Evolutionary conservation across 2,888 invertebrate genomes (phyloP).

Genomic region (Melieria crassipennis): DNA sequence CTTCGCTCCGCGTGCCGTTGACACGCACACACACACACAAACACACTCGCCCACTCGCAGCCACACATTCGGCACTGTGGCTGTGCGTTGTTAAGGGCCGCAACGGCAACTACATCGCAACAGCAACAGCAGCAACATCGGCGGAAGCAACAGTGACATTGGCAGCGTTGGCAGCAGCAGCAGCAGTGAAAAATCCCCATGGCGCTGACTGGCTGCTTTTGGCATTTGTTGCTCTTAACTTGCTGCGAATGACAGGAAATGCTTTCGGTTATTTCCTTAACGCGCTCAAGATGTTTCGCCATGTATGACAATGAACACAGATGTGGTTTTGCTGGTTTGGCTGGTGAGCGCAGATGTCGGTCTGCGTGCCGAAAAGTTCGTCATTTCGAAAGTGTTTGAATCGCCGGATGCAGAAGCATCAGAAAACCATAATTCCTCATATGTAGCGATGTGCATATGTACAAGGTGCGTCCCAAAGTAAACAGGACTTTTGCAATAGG

Average conservation of each 20-base stretch:
- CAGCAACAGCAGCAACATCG: not conserved
- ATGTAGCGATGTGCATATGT: no score
- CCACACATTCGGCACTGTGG: no score
- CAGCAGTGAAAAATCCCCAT: not conserved
- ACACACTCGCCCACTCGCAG: not conserved
- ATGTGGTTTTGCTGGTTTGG: not conserved
- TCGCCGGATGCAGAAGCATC: not conserved
- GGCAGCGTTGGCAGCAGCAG: not conserved
- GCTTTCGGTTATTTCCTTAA: slow-evolving; percentile 14
- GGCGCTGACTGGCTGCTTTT: slow-evolving; percentile 17
- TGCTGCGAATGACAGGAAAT: slow-evolving; percentile 29
- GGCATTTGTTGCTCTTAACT: slow-evolving; percentile 33
- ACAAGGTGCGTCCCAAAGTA: no score
- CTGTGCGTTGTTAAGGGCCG: no score
- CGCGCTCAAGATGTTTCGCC: not conserved
- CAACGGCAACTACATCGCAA: slow-evolving; percentile 1
- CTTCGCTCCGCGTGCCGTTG: no score
- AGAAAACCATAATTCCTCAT: no score
- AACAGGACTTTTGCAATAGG: no score
- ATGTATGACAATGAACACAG: not conserved
- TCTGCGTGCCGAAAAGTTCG: not conserved
- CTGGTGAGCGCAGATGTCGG: not conserved
- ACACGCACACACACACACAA: not conserved
- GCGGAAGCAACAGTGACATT: slow-evolving; percentile 3
- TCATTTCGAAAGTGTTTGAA: not conserved